Evolutionary conservation across 2,797 vertebrate genomes (phyloP).

Genomic region (Melanotaenia nigrans): DNA sequence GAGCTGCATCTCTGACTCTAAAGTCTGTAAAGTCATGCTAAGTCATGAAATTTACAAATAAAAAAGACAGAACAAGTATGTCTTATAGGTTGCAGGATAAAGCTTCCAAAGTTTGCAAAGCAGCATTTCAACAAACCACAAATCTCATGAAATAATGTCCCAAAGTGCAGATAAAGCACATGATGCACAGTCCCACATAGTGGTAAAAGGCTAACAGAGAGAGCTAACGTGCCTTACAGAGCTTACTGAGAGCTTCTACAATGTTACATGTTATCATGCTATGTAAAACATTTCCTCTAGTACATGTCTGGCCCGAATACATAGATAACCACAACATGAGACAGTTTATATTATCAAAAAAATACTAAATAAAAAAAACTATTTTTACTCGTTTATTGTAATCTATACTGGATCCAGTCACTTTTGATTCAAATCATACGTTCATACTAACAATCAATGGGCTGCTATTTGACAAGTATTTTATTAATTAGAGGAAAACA

Average conservation of each 20-base stretch:
- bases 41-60: neutral
- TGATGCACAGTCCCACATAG: neutral
- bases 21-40: neutral
- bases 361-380: too few species aligned
- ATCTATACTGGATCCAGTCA: neutral
- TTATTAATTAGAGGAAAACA: conserved; percentile 3
- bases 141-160: neutral
- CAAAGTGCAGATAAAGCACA: neutral
- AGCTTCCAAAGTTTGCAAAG: neutral
- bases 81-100: neutral
- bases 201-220: too few species aligned
- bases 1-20: neutral
- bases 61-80: neutral
- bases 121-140: neutral
- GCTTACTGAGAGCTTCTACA: too few species aligned
- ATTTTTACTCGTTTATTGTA: too few species aligned
- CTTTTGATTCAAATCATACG: neutral
- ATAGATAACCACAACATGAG: too few species aligned
- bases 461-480: neutral
- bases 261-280: too few species aligned
- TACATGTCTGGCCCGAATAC: too few species aligned
- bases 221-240: too few species aligned
- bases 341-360: too few species aligned
- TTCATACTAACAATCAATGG: neutral
- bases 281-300: too few species aligned